Evolutionary conservation across 2,113 vertebrate species (phyloP), one percentile per base, ranked within the genome.

Genomic region (Cottus gobio): DNA sequence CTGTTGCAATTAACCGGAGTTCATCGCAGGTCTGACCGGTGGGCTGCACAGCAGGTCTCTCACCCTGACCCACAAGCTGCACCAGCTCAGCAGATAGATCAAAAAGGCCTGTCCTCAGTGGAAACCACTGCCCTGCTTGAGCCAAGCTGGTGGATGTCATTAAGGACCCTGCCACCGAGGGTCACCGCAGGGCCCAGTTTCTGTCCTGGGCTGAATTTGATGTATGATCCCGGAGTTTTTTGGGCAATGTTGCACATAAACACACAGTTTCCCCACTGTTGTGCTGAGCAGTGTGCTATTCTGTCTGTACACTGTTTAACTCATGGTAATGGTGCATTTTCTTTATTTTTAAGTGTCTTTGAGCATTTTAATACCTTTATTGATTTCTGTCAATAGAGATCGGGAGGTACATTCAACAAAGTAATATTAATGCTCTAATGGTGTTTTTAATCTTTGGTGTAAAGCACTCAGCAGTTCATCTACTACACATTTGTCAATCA

Each of bases 81-180:
- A 91, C 85, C 83, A 93, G 85, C 92, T 94, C 92, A 93, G 94
- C 93, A 94, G 83, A 91, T 91, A 82, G 83, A 92, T 90, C 87
- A 92, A 92, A 93, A 91, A 92, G 90, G 79, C 85, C 74, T 79
- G 71, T 85, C 83, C 90, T 90, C 78, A 85, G 86, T 91, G 82
- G 79, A 92, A 91, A 92, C 74, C 50, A 36, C 69, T 54, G 39
- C 73, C 57, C 64, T 26, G 50, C 65, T 73, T 67, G 85, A 91
- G 85, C 87, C 81, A 81, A 86, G 80, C 71, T 89, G 90, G 82
- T 85, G 83, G 86, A 91, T 85, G 80, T 91, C 87, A 91, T 94
- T 94, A 93, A 79, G 79, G 84, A 87, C 85, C 84, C 83, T 82
- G 76, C 79, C 68, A 78, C 74, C 15, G 83, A 91, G 93, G 91